Evolutionary conservation across 2,888 invertebrate genomes (phyloP).

Genomic region (Lutraria lutraria): DNA sequence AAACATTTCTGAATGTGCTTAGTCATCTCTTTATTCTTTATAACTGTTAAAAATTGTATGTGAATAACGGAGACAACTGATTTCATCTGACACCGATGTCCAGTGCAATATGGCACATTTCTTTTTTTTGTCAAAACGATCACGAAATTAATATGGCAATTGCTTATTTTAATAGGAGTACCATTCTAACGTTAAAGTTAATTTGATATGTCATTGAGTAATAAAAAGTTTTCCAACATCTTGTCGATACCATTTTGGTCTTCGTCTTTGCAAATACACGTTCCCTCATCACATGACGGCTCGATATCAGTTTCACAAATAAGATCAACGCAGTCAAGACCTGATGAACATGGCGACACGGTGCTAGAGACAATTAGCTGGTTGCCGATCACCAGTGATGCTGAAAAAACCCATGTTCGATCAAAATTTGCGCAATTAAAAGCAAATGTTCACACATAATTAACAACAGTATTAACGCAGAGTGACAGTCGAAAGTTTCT

Average conservation of each 20-base stretch:
- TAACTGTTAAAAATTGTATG: not conserved
- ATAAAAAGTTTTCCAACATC: not conserved
- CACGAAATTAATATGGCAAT: not conserved
- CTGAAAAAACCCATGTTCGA: not conserved
- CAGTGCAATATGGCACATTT: too few species aligned
- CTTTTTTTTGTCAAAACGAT: too few species aligned
- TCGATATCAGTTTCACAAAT: not conserved
- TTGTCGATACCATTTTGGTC: not conserved
- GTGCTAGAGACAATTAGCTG: not conserved
- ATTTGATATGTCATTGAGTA: not conserved
- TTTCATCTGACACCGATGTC: too few species aligned
- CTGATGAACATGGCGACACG: not conserved
- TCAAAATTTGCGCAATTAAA: not conserved
- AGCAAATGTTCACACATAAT: too few species aligned
- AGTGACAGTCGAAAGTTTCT: too few species aligned
- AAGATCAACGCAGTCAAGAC: not conserved
- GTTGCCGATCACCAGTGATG: not conserved
- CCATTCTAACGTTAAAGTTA: not conserved
- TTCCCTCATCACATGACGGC: not conserved
- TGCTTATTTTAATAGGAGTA: not conserved
- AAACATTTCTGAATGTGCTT: not conserved
- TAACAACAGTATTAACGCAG: too few species aligned
- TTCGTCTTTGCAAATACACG: not conserved
- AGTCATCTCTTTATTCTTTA: not conserved
- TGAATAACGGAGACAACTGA: not conserved